Percentiles rank a stretch among this genome's conserved stretches.
Conservation (phyloP, 2,113 vertebrate genomes). For the Spermophilus dauricus region DNA sequence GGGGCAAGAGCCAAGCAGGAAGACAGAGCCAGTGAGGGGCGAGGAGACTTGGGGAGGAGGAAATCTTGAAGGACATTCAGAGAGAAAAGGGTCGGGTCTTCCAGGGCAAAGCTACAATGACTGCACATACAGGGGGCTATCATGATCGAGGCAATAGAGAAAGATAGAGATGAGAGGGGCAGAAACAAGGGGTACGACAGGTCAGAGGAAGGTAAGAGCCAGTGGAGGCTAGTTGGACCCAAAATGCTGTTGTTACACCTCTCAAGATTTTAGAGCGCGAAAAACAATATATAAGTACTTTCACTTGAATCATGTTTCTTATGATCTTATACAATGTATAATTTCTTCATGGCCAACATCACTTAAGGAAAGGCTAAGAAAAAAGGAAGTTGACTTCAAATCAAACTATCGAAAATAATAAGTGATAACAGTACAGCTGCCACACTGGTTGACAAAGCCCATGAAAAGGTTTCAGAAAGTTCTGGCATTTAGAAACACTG, state of each 20-base stretch:
- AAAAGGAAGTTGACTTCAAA: neutral
- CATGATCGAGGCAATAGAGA: neutral
- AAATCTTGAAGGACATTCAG: neutral
- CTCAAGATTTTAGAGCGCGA: neutral
- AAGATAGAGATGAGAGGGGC: neutral
- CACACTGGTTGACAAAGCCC: neutral
- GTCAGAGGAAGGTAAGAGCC: neutral
- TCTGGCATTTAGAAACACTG: neutral
- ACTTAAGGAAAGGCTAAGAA: neutral
- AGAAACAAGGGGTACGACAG: neutral
- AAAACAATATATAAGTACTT: neutral
- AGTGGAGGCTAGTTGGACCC: neutral
- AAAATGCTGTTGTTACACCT: neutral
- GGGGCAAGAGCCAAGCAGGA: neutral
- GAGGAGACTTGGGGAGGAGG: neutral
- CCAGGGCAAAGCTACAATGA: neutral
- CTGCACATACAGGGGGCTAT: neutral
- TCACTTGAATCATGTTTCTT: neutral
- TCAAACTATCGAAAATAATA: conserved; percentile 36
- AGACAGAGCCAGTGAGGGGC: neutral
- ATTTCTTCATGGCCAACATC: neutral
- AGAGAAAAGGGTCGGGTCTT: neutral
- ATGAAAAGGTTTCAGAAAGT: neutral
- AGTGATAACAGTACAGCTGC: neutral
- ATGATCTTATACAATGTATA: neutral